Base-by-base conservation (phyloP, 1,140 invertebrate species). In the Steinernema khuongi region DNA sequence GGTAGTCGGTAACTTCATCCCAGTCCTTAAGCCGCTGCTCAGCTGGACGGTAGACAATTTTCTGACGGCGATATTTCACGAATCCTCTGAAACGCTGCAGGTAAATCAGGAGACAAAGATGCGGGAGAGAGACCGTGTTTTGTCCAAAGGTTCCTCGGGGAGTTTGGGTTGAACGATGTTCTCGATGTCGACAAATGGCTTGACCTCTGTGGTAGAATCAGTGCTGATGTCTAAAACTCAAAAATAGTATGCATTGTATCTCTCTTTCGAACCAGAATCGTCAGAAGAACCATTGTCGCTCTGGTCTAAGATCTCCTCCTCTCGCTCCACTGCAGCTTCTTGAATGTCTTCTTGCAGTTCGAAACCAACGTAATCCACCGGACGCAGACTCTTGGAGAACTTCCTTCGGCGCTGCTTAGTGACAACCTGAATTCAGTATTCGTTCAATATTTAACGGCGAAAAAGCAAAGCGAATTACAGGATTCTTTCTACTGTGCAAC, bases 41-140 rank as follows among this genome's bases (percentile, higher is more conserved):
- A 0, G 91, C 90, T 18, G 91, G 88, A 31, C 94, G 89, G 87
- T 99, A 99, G 73, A 91, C 87, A 0, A 89, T 88, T 1, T 90
- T 91, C 82, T 97, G 92, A 68, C 96, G 89, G 71, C 91, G 90
- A 87, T 98, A 99, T 84, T 97, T 98, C 80, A 97, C 91, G 87
- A 98, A 99, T 60, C 96, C 96, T 78, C 91, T 91, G 4, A 33
- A 43, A 74, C 18, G 76, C 0, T 72, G 17, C 28, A 32, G 30
- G 33, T 33, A 74, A 50, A 67, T 28, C 26, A 33, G 22, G 17
- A 33, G 31, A 78, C 18, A 71, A 41, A 28, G 18, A 70, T 71
- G 14, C 28, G 74, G 19, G 36, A 66, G 2, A 72, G 70, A 78
- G 83, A 91, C 91, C 90, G 90, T 31, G 91, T 91, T 87, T 97